Conservation (phyloP, 2,888 invertebrate species). For the Leucozona laternaria region DNA sequence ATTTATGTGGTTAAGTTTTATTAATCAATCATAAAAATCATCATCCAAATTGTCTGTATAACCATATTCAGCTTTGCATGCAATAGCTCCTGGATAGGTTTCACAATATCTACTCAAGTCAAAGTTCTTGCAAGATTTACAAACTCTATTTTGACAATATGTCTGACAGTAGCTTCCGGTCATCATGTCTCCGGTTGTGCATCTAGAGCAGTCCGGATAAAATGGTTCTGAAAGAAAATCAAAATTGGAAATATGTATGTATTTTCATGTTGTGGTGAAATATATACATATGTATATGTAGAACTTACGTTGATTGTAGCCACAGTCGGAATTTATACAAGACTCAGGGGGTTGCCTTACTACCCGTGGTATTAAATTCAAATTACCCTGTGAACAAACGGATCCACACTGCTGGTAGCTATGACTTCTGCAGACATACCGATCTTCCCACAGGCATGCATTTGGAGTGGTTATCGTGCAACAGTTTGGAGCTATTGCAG, state of each 20-base stretch:
- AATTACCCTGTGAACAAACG: slow-evolving; percentile 78
- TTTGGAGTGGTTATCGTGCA: slow-evolving; percentile 79
- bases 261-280: too few species aligned
- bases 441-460: slow-evolving; percentile 73
- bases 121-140: slow-evolving; percentile 77
- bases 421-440: slow-evolving; percentile 79
- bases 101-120: slow-evolving; percentile 78
- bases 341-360: slow-evolving; percentile 31
- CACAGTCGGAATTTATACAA: slow-evolving; percentile 76
- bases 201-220: slow-evolving; percentile 79
- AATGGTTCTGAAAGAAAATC: slow-evolving; percentile 70
- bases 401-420: slow-evolving; percentile 78
- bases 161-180: slow-evolving; percentile 74
- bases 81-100: slow-evolving; percentile 68
- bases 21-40: slow-evolving; percentile 2
- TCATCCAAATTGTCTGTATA: slow-evolving; percentile 73
- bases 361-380: slow-evolving; percentile 77
- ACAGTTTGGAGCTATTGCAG: slow-evolving; percentile 67
- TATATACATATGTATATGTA: background rate
- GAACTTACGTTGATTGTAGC: slow-evolving; percentile 32
- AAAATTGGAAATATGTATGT: background rate
- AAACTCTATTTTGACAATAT: slow-evolving; percentile 78
- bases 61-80: slow-evolving; percentile 78
- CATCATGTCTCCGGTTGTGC: slow-evolving; percentile 59
- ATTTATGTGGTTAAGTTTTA: too few species aligned